Percentiles rank a stretch among this genome's conserved stretches.
Conservation (phyloP, 2,888 invertebrate genomes). For the Pelosia muscerda region DNA sequence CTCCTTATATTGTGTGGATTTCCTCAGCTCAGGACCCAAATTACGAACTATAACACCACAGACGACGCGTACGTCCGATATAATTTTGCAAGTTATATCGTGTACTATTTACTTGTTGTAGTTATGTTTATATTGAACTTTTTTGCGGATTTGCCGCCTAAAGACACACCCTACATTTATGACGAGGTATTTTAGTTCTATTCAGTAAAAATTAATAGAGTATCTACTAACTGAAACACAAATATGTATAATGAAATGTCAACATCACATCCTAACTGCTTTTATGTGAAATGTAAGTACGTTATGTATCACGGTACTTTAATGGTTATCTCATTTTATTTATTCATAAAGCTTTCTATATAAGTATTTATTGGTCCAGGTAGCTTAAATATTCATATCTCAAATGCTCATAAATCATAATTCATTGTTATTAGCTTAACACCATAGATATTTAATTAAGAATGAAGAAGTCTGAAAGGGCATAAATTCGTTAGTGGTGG, state of each 20-base stretch:
- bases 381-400: too few species aligned
- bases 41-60: conserved; percentile 65
- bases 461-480: background rate
- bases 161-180: conserved; percentile 88
- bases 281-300: background rate
- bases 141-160: conserved; percentile 91
- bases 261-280: background rate
- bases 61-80: conserved; percentile 86
- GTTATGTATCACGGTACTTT: background rate
- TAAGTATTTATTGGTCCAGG: too few species aligned
- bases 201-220: background rate
- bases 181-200: conserved; percentile 37
- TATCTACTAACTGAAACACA: background rate
- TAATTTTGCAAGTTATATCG: conserved; percentile 90
- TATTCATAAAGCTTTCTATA: too few species aligned
- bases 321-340: too few species aligned
- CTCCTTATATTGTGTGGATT: conserved; percentile 90
- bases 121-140: conserved; percentile 91
- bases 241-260: background rate
- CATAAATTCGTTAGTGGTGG: too few species aligned
- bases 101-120: conserved; percentile 90
- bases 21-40: conserved; percentile 90
- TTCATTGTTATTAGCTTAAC: too few species aligned
- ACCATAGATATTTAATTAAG: too few species aligned
- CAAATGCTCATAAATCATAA: background rate